Conservation (phyloP, 2,113 vertebrate genomes). For the Scomber scombrus region DNA sequence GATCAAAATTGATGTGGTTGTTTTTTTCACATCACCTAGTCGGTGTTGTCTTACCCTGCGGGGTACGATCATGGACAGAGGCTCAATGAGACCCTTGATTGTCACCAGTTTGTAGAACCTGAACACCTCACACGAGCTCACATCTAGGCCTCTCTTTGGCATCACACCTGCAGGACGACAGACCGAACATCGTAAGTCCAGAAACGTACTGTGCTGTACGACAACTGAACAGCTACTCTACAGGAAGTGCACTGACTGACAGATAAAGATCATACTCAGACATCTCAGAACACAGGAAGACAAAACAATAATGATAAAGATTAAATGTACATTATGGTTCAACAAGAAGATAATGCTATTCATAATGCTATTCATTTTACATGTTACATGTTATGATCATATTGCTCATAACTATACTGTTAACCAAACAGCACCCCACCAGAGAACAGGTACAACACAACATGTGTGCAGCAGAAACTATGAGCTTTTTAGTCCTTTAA, state of each 20-base stretch:
- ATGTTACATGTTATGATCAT: background rate
- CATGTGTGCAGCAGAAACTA: background rate
- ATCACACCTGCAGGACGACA: conserved; percentile 85
- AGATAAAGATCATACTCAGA: too few species aligned
- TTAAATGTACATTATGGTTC: too few species aligned
- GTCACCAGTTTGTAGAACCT: conserved; percentile 96
- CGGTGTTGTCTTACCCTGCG: conserved; percentile 86
- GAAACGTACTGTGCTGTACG: too few species aligned
- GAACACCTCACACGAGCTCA: conserved; percentile 94
- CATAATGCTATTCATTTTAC: too few species aligned
- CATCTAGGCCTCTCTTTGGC: conserved; percentile 95
- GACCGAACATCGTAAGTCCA: too few species aligned
- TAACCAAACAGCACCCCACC: background rate
- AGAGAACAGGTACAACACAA: background rate
- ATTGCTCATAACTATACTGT: background rate
- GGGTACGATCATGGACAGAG: conserved; percentile 95
- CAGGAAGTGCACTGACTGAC: too few species aligned
- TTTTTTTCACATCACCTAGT: background rate
- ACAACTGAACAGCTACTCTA: too few species aligned
- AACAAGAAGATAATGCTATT: too few species aligned
- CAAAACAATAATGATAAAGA: too few species aligned
- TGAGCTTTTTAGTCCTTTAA: background rate
- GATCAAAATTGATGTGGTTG: background rate
- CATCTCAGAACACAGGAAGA: too few species aligned
- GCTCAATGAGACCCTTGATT: conserved; percentile 91